A percentile compares a stretch with the other conserved stretches of the same genome.
Conservation (phyloP, 2,113 vertebrate genomes). For the Vulpes lagopus region DNA sequence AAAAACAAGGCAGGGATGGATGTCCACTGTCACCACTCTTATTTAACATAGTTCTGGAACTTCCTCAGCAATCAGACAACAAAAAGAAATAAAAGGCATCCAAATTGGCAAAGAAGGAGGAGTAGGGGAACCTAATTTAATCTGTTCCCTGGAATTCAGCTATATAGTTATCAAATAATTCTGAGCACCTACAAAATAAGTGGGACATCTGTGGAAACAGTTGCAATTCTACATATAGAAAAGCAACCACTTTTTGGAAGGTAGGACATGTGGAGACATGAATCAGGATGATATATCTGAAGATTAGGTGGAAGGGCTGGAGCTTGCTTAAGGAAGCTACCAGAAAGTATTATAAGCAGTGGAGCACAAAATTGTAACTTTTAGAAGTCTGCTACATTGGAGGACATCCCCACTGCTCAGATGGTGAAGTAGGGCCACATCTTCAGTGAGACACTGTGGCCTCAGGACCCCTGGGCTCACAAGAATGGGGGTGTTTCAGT, state of each 20-base stretch:
- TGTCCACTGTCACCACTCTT: neutral
- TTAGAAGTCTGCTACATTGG: neutral
- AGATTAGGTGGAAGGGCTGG: neutral
- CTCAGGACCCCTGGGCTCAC: neutral
- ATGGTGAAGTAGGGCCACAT: neutral
- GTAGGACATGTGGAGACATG: neutral
- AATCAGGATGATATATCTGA: neutral
- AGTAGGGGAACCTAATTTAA: neutral
- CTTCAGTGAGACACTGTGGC: neutral
- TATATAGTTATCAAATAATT: neutral
- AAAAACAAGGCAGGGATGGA: neutral
- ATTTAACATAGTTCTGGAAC: neutral
- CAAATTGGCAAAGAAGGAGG: neutral
- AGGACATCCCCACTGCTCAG: neutral
- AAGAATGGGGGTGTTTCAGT: neutral
- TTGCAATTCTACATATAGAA: neutral
- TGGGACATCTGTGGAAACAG: neutral
- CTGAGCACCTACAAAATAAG: neutral
- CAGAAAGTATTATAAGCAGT: neutral
- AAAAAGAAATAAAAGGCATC: neutral
- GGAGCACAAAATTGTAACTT: neutral
- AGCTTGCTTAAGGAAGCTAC: neutral
- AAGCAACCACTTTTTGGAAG: neutral
- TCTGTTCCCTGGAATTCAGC: neutral
- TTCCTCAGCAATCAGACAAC: neutral